A percentile compares a stretch with the other conserved stretches of the same genome.
phyloP scores from a whole-genome alignment of 2,113 vertebrate species.

The Corapipo altera region DNA sequence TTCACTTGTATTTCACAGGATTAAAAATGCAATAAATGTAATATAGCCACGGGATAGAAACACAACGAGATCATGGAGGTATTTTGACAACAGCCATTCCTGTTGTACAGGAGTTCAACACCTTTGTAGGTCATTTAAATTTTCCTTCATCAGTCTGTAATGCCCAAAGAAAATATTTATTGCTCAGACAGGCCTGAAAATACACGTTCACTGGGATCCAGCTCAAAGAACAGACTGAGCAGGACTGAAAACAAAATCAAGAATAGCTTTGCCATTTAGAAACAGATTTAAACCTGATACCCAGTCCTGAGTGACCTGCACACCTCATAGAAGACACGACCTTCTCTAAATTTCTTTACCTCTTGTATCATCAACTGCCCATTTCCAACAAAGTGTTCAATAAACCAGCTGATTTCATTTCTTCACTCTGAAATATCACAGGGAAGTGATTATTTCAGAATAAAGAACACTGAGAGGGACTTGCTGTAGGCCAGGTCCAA shows the following conservation, averaged over 20 bases:
- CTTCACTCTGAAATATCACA: background rate
- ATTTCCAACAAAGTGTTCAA: background rate
- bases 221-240: background rate
- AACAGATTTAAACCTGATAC: background rate
- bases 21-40: constrained; percentile 44
- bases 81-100: background rate
- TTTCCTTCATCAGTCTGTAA: background rate
- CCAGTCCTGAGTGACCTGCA: background rate
- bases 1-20: constrained; percentile 43
- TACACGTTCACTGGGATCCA: background rate
- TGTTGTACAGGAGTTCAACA: background rate
- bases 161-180: background rate
- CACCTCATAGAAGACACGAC: accelerated
- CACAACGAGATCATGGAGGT: background rate
- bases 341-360: background rate
- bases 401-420: background rate
- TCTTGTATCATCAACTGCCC: background rate
- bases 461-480: accelerated
- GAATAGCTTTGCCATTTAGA: background rate
- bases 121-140: background rate
- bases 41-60: background rate
- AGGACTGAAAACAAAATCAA: background rate
- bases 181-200: background rate
- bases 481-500: background rate
- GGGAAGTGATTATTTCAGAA: accelerated